Evolutionary conservation across 2,888 invertebrate species (phyloP), one percentile per base, ranked within the genome.

Genomic region (Achlya flavicornis): DNA sequence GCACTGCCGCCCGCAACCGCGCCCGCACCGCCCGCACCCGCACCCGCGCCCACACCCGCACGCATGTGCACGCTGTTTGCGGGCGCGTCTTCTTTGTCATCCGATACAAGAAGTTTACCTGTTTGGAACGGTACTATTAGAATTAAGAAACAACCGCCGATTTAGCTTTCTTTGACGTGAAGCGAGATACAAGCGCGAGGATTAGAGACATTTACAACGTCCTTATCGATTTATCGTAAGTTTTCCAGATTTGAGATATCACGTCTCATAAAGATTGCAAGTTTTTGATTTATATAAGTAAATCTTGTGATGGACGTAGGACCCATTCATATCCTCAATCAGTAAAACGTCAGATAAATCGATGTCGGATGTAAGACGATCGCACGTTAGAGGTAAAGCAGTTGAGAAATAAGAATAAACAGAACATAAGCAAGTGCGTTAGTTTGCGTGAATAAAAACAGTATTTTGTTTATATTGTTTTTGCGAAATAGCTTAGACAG

Each of bases 41-140:
- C 63, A 63, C 68, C 64, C 71, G 70, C 70, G 66, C 71, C 66
- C 48, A 67, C 69, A 19, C 72, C 61, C 61, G 84, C 80, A 43
- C 83, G 87, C 91, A 90, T 88, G 85, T 88, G 88, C 71, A 80
- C 81, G 75, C 89, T 87, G 85, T 92, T 92, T 8, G 92, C 92
- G 6, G 92, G 92, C 69, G 84, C 88, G 72, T 85, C 85, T 5
- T 74, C 70, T 2, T 66, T 74, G 0, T 19, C 61, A 10, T 71
- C 73, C 0, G 75, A 67, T 0, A 75, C 14, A 43, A 74, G 68
- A 38, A 78, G 67, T 16, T 85, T 85, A 3, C 87, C 88, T 88
- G 61, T 41, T 19, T 26, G 33, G 19, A 11, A 16, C 12, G n/a
- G 26, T 32, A 0, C 16, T 26, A 19, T 19, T 48, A 57, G 7